These are phyloP conservation scores for Lysandra coridon DNA, from an alignment of 2,888 invertebrate species.

Conservation along the genomic window DNA sequence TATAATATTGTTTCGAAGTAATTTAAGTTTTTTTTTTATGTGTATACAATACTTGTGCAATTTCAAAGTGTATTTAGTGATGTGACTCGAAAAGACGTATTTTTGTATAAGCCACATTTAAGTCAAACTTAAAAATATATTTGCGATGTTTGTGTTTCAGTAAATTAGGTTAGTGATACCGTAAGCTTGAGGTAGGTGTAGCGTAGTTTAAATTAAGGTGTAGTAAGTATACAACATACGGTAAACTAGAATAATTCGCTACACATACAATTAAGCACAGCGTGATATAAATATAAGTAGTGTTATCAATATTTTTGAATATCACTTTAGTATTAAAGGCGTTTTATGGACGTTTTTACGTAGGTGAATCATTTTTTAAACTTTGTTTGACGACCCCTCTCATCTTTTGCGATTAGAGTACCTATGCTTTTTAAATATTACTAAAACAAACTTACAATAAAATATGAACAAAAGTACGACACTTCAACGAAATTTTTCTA, in stretches of 20 bases:
- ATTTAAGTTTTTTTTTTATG: neutral
- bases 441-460: slow-evolving; percentile 22
- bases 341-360: neutral
- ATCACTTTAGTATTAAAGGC: slow-evolving; percentile 7
- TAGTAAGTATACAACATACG: neutral
- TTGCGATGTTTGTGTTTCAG: slow-evolving; percentile 29
- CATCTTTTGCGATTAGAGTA: neutral
- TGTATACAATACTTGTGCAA: slow-evolving; percentile 20
- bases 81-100: slow-evolving; percentile 30
- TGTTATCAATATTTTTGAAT: slow-evolving; percentile 19
- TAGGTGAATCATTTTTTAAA: neutral
- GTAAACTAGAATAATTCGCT: slow-evolving; percentile 8
- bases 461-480: slow-evolving; percentile 21
- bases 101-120: slow-evolving; percentile 30
- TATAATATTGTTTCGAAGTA: neutral
- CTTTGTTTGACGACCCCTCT: neutral
- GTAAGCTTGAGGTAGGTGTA: slow-evolving; percentile 18
- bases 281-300: slow-evolving; percentile 31
- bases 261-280: slow-evolving; percentile 32
- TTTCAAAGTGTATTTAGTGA: slow-evolving; percentile 9
- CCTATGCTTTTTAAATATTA: neutral
- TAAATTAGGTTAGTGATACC: slow-evolving; percentile 31
- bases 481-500: slow-evolving; percentile 23
- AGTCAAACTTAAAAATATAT: slow-evolving; percentile 29
- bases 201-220: neutral